Conservation (phyloP, 2,888 invertebrate species). For the Synanthedon vespiformis region DNA sequence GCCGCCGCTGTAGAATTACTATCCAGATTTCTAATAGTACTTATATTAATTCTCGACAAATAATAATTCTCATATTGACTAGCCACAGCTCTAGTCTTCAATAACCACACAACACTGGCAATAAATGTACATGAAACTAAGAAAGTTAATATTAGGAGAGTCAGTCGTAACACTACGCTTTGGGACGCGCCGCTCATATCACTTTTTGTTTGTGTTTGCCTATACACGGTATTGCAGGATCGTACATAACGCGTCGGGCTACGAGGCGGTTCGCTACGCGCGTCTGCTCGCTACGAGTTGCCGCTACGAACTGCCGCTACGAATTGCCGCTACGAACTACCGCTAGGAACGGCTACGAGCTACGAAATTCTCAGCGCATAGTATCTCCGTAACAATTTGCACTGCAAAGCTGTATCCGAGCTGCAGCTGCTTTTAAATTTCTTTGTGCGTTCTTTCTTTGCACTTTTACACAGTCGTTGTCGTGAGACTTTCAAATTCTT, state of each 20-base stretch:
- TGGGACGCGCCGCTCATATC: conserved; percentile 67
- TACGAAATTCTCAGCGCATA: conserved; percentile 24
- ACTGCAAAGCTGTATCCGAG: conserved; percentile 55
- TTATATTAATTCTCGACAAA: conserved; percentile 70
- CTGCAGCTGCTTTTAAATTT: conserved; percentile 61
- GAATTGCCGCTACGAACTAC: conserved; percentile 6
- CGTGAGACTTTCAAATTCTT: conserved; percentile 37
- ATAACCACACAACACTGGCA: conserved; percentile 61
- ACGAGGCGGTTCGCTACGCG: conserved; percentile 37
- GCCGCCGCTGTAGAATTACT: conserved; percentile 38
- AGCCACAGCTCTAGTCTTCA: conserved; percentile 44
- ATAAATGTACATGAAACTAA: conserved; percentile 58
- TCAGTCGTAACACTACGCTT: conserved; percentile 54
- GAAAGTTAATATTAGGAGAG: conserved; percentile 58
- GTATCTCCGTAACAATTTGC: conserved; percentile 58
- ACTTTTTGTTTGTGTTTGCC: conserved; percentile 63
- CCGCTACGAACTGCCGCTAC: conserved; percentile 54
- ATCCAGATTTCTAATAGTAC: conserved; percentile 34
- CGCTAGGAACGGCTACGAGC: conserved; percentile 46
- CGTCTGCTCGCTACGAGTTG: conserved; percentile 44
- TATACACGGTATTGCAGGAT: conserved; percentile 39
- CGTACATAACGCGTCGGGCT: conserved; percentile 55
- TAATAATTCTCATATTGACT: conserved; percentile 67
- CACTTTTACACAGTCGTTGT: conserved; percentile 52
- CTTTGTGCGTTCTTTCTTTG: conserved; percentile 56